Evolutionary conservation across 2,888 invertebrate genomes (phyloP).

Genomic region (Apamea epomidion): DNA sequence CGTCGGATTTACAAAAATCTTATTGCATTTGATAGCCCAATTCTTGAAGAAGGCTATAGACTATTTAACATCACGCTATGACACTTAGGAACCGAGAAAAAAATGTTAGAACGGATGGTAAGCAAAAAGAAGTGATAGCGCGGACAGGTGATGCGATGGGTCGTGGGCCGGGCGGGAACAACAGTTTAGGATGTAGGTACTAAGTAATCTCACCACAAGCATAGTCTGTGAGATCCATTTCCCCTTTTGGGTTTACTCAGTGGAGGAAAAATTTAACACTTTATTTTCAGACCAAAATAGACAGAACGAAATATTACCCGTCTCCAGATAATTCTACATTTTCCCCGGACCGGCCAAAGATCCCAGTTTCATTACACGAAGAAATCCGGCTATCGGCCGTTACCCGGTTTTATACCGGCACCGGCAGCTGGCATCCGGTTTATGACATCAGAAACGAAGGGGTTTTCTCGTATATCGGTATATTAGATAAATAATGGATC

Average conservation of each 20-base stretch:
- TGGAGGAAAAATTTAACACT: conserved; percentile 22
- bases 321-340: conserved; percentile 51
- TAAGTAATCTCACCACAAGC: neutral
- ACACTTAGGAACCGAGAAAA: neutral
- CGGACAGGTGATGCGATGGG: no score
- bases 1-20: neutral
- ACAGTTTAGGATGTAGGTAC: neutral
- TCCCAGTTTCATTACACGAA: conserved; percentile 70
- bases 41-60: neutral
- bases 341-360: conserved; percentile 42
- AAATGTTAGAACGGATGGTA: neutral
- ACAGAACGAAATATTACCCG: conserved; percentile 45
- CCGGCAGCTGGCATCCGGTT: conserved; percentile 57
- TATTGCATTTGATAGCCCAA: neutral
- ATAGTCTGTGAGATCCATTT: neutral
- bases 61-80: no score
- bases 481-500: conserved; percentile 60
- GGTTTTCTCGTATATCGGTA: conserved; percentile 41
- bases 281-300: conserved; percentile 44
- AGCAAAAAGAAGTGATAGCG: no score
- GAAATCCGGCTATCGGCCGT: conserved; percentile 69
- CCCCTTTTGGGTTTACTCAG: neutral
- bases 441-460: conserved; percentile 56
- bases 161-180: no score
- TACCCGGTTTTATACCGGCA: conserved; percentile 68